phyloP scores from a whole-genome alignment of 2,797 vertebrate genomes.

The Sebastes oblongus region DNA sequence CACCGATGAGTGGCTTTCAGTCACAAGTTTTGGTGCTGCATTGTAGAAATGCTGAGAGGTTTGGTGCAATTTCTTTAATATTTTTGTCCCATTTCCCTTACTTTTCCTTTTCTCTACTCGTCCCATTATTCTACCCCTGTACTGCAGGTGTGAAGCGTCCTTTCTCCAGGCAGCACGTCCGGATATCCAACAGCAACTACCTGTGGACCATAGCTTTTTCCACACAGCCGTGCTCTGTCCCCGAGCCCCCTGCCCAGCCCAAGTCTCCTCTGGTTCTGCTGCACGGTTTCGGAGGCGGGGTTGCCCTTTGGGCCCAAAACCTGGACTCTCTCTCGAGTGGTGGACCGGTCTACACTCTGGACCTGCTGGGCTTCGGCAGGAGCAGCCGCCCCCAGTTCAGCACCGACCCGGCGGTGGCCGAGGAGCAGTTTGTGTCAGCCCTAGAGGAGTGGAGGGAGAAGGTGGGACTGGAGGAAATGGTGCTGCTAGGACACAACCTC shows the following conservation, averaged over 20 bases:
- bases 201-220: constrained; percentile 92
- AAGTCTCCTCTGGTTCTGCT: constrained; percentile 89
- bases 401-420: constrained; percentile 82
- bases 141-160: constrained; percentile 82
- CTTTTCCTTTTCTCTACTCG: not conserved
- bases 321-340: constrained; percentile 86
- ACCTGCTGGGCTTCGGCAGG: constrained; percentile 93
- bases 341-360: constrained; percentile 88
- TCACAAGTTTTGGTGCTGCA: not conserved
- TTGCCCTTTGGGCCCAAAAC: constrained; percentile 94
- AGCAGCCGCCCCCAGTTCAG: constrained; percentile 89
- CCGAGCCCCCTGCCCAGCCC: constrained; percentile 29
- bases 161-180: constrained; percentile 87
- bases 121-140: not conserved
- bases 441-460: constrained; percentile 92
- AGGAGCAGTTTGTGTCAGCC: constrained; percentile 89
- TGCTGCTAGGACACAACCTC: constrained; percentile 94
- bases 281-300: constrained; percentile 92
- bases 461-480: constrained; percentile 87
- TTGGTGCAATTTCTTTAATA: not conserved
- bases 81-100: not conserved
- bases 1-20: not conserved
- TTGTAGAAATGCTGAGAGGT: not conserved
- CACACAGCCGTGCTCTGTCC: not conserved
- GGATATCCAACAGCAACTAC: constrained; percentile 86